Base-by-base conservation (phyloP, 2,113 vertebrate species). In the Nothocercus julius region DNA sequence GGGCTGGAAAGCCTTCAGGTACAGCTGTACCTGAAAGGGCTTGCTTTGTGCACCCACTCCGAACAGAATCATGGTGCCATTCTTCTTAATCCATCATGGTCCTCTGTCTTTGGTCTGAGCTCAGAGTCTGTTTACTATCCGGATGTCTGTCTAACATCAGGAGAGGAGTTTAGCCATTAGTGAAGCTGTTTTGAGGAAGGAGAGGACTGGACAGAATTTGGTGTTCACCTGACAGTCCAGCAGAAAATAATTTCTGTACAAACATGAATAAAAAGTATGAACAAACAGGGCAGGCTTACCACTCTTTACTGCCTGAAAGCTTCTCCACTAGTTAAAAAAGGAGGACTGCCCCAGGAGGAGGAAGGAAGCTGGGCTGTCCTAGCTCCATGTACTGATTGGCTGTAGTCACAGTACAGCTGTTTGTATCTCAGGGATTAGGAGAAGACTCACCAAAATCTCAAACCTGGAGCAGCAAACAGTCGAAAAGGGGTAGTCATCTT, bases 41-140 rank as follows among this genome's bases (percentile, higher is more conserved):
- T 62, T 90, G 20, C 32, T 49, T 59, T 56, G 66, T 67, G 25
- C 1, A 4, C 14, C 22, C 27, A 2, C 0, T 1, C 13, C 42
- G 45, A 90, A 18, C 61, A 72, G 28, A 22, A 81, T 3, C 11
- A 5, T 24, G 12, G 32, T 51, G 24, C 36, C 18, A 17, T 70
- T 36, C n/a, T 20, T 91, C 27, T 58, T 20, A 34, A 22, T 40
- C 32, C 32, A 11, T 51, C 10, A 8, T 2, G 4, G 47, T 72
- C 40, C 66, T 78, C 12, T 1, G 5, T 40, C 61, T 15, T 81
- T 54, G 17, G 15, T 53, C 32, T 75, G 45, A 64, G 70, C 21
- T 76, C 45, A 36, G 56, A 70, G 17, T 10, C 27, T 77, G 44
- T 42, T 40, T 83, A n/a, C 16, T 9, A 47, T 9, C 45, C 45